Evolutionary conservation across 2,888 invertebrate genomes (phyloP).

Genomic region (Cistogaster globosa): DNA sequence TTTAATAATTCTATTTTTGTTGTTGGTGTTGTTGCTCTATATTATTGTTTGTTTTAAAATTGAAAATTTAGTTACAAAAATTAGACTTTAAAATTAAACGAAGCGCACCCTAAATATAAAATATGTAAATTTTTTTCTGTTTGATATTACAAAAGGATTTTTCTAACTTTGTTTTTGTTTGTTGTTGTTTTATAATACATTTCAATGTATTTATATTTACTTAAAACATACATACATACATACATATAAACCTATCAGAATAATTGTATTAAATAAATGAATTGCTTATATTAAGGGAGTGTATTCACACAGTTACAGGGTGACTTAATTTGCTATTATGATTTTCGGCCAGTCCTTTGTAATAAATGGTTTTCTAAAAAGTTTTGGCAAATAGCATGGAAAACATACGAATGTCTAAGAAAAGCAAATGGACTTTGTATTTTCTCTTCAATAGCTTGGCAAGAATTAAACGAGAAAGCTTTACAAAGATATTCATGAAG

Average conservation of each 20-base stretch:
- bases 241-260: constrained; percentile 39
- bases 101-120: constrained; percentile 51
- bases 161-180: constrained; percentile 37
- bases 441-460: no score
- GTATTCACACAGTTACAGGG: background rate
- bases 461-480: no score
- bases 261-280: constrained; percentile 57
- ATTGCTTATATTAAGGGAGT: constrained; percentile 24
- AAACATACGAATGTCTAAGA: no score
- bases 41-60: background rate
- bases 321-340: background rate
- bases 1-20: background rate
- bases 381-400: no score
- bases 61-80: background rate
- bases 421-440: no score
- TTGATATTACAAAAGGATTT: background rate
- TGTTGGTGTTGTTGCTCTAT: no score
- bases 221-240: constrained; percentile 35
- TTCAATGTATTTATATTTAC: constrained; percentile 61
- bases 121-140: constrained; percentile 62
- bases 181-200: constrained; percentile 55
- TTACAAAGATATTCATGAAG: no score
- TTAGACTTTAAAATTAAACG: constrained; percentile 47
- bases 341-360: no score
- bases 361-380: no score